Evolutionary conservation across 2,797 vertebrate species (phyloP).

Genomic region (Coccyzus lansbergi): DNA sequence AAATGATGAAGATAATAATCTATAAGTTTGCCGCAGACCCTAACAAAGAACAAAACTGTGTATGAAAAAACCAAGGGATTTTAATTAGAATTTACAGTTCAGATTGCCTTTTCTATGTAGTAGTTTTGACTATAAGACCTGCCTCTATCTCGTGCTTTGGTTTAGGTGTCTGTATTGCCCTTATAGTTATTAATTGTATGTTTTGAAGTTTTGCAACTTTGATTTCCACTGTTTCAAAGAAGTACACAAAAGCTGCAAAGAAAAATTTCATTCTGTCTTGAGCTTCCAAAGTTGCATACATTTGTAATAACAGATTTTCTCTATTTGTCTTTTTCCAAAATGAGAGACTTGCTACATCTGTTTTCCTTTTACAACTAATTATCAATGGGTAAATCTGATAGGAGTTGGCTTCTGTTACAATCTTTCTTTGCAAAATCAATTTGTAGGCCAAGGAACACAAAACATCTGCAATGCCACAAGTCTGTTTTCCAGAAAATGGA

Average conservation of each 20-base stretch:
- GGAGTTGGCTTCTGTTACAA: background rate
- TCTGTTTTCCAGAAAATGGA: constrained; percentile 23
- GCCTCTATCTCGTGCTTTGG: background rate
- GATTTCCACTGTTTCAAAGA: background rate
- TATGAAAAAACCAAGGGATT: background rate
- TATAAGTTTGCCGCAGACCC: background rate
- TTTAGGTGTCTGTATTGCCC: background rate
- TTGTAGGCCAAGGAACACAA: background rate
- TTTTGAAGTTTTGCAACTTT: background rate
- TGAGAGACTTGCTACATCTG: background rate
- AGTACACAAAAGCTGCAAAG: background rate
- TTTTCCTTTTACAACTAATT: background rate
- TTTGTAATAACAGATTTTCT: background rate
- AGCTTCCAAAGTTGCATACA: background rate
- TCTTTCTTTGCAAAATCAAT: background rate
- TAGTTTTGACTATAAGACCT: background rate
- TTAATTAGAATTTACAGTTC: background rate
- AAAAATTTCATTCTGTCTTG: background rate
- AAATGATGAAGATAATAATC: background rate
- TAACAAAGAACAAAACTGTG: background rate
- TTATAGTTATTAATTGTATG: background rate
- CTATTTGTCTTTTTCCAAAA: background rate
- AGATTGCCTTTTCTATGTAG: background rate
- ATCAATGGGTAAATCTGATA: background rate
- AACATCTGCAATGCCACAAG: background rate